Evolutionary conservation across 2,797 vertebrate genomes (phyloP).

Genomic region (Chaetophractus vellerosus): DNA sequence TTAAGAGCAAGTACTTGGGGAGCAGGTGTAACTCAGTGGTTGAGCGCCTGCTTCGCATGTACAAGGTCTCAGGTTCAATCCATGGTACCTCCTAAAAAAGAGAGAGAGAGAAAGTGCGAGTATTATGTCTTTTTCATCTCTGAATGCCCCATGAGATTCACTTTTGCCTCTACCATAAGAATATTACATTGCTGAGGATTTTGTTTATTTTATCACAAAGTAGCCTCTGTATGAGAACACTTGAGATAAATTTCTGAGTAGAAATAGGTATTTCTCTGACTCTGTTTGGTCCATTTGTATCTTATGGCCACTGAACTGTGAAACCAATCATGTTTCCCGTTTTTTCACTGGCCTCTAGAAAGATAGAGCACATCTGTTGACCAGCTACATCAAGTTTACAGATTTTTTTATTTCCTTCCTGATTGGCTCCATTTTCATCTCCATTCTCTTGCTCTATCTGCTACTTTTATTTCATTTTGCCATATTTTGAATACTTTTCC

Average conservation of each 20-base stretch:
- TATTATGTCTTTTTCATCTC: neutral
- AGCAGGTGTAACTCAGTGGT: too few species aligned
- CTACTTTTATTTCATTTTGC: neutral
- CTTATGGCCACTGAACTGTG: neutral
- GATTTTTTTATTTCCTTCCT: neutral
- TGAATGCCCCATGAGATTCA: neutral
- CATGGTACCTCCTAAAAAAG: too few species aligned
- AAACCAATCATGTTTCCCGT: neutral
- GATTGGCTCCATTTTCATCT: neutral
- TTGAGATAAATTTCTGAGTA: neutral
- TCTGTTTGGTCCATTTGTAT: neutral
- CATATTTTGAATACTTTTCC: neutral
- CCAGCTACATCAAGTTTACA: rapidly evolving
- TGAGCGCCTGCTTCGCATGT: too few species aligned
- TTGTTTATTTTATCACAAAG: neutral
- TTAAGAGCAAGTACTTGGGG: neutral
- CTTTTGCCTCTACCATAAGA: neutral
- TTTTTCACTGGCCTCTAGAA: neutral
- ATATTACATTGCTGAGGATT: neutral
- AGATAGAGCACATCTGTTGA: neutral
- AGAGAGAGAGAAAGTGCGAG: too few species aligned
- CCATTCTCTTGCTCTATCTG: neutral
- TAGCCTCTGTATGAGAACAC: neutral
- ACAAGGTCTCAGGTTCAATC: too few species aligned
- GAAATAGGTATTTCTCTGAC: neutral